These are phyloP conservation scores for Prunella fulvescens DNA, from an alignment of 2,113 vertebrate species.

Conservation along the genomic window DNA sequence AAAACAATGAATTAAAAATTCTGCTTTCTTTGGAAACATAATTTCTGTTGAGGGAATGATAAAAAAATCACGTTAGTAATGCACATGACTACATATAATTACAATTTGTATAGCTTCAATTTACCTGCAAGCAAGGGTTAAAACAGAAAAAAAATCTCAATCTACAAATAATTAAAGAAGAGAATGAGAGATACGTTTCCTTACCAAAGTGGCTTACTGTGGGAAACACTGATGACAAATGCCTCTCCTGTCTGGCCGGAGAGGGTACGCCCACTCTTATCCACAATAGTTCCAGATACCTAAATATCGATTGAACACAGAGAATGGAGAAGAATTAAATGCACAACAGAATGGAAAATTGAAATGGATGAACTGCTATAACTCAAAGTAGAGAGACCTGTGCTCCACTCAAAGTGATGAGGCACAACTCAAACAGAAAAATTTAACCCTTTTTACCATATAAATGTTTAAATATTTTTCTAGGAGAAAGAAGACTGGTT, in stretches of 20 bases:
- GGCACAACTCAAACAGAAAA: neutral
- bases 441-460: neutral
- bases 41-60: neutral
- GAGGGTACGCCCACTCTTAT: conserved; percentile 94
- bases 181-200: conserved; percentile 26
- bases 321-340: neutral
- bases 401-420: neutral
- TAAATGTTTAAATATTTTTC: neutral
- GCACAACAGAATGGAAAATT: neutral
- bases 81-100: neutral
- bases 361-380: neutral
- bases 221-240: conserved; percentile 91
- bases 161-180: neutral
- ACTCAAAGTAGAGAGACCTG: neutral
- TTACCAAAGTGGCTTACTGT: conserved; percentile 90
- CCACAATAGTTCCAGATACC: conserved; percentile 96
- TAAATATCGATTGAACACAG: conserved; percentile 41
- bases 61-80: neutral
- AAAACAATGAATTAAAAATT: neutral
- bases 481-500: neutral
- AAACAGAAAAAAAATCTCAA: neutral
- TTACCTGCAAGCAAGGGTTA: neutral
- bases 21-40: neutral
- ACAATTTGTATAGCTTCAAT: neutral
- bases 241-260: conserved; percentile 97